These are phyloP conservation scores for Plodia interpunctella DNA, from an alignment of 1,140 invertebrate species.

Conservation along the genomic window DNA sequence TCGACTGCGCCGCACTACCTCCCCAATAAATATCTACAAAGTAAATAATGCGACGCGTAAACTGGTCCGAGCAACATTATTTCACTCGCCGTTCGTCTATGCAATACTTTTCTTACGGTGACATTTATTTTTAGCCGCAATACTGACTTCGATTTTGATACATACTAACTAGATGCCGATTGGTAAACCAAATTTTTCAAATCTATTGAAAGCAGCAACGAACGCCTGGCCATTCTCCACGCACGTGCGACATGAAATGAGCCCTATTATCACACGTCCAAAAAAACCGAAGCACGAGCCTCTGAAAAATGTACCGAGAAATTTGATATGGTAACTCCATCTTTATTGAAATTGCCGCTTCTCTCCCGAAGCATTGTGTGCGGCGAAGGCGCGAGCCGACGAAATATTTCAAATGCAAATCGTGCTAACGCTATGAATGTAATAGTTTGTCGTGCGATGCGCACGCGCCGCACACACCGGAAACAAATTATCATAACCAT, in stretches of 20 bases:
- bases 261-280: conserved; percentile 49
- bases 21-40: conserved; percentile 6
- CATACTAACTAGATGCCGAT: background rate
- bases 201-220: background rate
- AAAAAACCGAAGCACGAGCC: conserved; percentile 59
- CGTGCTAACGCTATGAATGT: conserved; percentile 72
- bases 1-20: background rate
- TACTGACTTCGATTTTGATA: background rate
- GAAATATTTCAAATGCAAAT: conserved; percentile 76
- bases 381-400: conserved; percentile 58
- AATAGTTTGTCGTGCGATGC: conserved; percentile 68
- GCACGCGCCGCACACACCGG: conserved; percentile 67
- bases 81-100: conserved; percentile 1
- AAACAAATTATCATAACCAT: conserved; percentile 76
- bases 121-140: conserved; percentile 2
- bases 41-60: conserved; percentile 2
- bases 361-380: conserved; percentile 59
- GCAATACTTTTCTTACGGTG: background rate
- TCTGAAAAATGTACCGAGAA: conserved; percentile 71
- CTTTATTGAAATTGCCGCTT: conserved; percentile 39
- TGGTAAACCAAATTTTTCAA: conserved; percentile 2
- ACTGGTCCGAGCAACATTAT: background rate
- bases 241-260: conserved; percentile 61
- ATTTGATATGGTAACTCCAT: conserved; percentile 59
- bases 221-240: conserved; percentile 35